Base-by-base conservation (phyloP, 2,113 vertebrate genomes). In the Acrocephalus arundinaceus region DNA sequence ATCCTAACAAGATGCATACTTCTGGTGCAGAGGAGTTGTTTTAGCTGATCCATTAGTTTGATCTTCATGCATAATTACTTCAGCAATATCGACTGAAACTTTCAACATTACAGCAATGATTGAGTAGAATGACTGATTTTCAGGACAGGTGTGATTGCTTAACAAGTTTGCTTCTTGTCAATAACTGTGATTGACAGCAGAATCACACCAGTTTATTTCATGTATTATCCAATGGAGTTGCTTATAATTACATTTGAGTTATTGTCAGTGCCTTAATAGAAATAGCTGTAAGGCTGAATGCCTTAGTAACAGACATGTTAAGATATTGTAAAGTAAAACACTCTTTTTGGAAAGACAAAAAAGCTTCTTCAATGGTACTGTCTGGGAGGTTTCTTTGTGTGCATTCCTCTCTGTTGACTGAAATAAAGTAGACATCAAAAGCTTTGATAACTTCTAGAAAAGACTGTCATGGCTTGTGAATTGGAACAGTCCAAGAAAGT, bases 81-180 rank as follows among this genome's bases (percentile, higher is more conserved):
- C 75, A 82, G 77, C 85, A 75, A 7, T 86, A 92, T 70, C 52
- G 61, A 12, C 25, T 76, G 80, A 81, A 80, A 31, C 75, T 92
- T 93, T 86, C 85, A 86, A 12, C 59, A 67, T 63, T 51, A 25
- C 51, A 61, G 46, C 49, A 55, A 24, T 70, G 63, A 89, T 77
- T 70, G 35, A 88, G 87, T 83, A 41, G 85, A 77, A 91, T 71
- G 61, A 35, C 78, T 88, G 84, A 61, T 92, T 95, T 85, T 71
- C 48, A 41, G 46, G 72, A 59, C 52, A 57, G 90, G 19, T 84
- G 43, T 52, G 82, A 71, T 93, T 81, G 68, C 79, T 81, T 91
- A 63, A 59, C 72, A 80, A 35, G 54, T 41, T 63, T 52, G 33
- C n/a, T 33, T 68, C 54, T 67, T 89, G 94, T 90, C 37, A 90